Conservation (phyloP, 2,113 vertebrate species). For the Antechinus stuartii region DNA sequence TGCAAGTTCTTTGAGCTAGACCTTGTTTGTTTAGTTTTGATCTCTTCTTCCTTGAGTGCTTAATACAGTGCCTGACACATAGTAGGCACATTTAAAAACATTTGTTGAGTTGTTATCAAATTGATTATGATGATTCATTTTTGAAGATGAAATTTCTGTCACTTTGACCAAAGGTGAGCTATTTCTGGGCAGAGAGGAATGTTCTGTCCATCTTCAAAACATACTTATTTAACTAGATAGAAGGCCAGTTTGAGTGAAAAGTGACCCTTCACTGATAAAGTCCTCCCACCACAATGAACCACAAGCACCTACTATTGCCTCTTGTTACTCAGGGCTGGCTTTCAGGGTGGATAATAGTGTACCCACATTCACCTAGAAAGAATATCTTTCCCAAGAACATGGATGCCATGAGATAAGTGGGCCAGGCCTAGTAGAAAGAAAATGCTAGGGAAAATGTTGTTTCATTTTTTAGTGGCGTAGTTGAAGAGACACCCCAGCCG, state of each 20-base stretch:
- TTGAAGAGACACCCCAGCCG: slow-evolving; percentile 22
- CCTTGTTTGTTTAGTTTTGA: background rate
- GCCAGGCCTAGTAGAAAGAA: background rate
- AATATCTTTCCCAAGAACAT: slow-evolving; percentile 4
- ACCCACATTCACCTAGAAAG: background rate
- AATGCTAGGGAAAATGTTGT: background rate
- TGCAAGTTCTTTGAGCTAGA: background rate
- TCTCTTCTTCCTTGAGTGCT: background rate
- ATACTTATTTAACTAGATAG: background rate
- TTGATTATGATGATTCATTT: background rate
- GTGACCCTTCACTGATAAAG: background rate
- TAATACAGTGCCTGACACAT: background rate
- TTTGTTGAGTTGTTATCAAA: background rate
- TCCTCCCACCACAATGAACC: background rate
- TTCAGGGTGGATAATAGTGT: background rate
- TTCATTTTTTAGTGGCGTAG: slow-evolving; percentile 50
- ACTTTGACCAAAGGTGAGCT: background rate
- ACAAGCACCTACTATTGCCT: background rate
- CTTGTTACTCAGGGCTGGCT: background rate
- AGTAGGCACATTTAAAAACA: background rate
- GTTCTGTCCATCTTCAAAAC: background rate
- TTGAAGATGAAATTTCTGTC: background rate
- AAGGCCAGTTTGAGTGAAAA: background rate
- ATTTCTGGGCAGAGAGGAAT: background rate
- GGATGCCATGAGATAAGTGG: background rate